Conservation (phyloP, 1,140 invertebrate genomes). For the Leucophenga varia region DNA sequence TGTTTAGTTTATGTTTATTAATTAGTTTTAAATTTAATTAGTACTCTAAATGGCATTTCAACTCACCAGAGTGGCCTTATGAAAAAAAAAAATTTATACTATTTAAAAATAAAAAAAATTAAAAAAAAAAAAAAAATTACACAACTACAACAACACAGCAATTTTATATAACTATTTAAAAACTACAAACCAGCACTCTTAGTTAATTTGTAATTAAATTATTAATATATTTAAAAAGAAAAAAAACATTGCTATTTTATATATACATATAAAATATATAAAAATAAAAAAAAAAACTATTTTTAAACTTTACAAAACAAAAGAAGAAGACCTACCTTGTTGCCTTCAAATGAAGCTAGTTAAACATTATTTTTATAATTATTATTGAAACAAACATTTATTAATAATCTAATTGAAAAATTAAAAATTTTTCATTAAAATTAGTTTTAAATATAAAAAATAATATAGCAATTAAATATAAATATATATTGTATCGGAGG, state of each 20-base stretch:
- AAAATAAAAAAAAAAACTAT: too few relatives aligned
- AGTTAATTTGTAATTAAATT: too few relatives aligned
- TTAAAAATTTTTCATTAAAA: conserved; percentile 42
- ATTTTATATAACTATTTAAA: conserved; percentile 21
- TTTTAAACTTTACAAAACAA: too few relatives aligned
- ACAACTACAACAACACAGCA: conserved; percentile 13
- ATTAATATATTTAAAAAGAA: conserved; percentile 22
- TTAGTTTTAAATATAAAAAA: too few relatives aligned
- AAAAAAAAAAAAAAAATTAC: conserved; percentile 26
- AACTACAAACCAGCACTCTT: conserved; percentile 5
- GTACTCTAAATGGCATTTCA: conserved; percentile 5
- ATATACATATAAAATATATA: conserved; percentile 13
- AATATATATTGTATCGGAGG: conserved; percentile 45
- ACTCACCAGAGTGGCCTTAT: conserved; percentile 45
- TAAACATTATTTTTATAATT: too few relatives aligned
- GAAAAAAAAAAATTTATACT: conserved; percentile 12
- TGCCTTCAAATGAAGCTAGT: conserved; percentile 57
- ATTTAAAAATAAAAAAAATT: conserved; percentile 10
- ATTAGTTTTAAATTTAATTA: not conserved
- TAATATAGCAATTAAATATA: conserved; percentile 8
- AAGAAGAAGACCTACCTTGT: conserved; percentile 46
- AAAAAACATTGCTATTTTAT: conserved; percentile 20
- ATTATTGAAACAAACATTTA: too few relatives aligned
- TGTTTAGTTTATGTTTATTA: too few relatives aligned
- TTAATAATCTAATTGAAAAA: conserved; percentile 21